These are phyloP conservation scores for Drosophila acutilabella DNA, from an alignment of 2,888 invertebrate genomes.

Conservation along the genomic window DNA sequence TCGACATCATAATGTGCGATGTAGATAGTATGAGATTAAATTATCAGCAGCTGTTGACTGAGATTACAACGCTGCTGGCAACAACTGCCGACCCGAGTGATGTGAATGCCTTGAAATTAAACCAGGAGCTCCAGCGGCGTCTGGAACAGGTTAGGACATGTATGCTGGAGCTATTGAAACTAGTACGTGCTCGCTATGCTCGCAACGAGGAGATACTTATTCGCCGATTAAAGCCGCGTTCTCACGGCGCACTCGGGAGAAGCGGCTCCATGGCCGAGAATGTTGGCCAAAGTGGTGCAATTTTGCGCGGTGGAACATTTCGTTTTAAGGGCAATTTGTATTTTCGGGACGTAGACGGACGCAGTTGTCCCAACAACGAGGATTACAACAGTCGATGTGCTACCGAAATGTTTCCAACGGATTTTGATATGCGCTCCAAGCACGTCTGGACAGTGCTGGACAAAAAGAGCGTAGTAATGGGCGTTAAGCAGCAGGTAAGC, in stretches of 20 bases:
- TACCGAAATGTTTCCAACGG: slow-evolving; percentile 85
- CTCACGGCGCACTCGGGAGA: not conserved
- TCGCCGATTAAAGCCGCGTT: slow-evolving; percentile 32
- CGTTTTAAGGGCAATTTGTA: slow-evolving; percentile 86
- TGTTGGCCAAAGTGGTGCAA: slow-evolving; percentile 85
- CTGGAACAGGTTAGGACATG: slow-evolving; percentile 63
- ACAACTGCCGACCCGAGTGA: slow-evolving; percentile 36
- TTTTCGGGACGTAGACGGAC: slow-evolving; percentile 88
- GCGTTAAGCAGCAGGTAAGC: slow-evolving; percentile 85
- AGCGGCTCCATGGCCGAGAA: not conserved
- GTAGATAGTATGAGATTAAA: slow-evolving; percentile 16
- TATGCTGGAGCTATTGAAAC: slow-evolving; percentile 58
- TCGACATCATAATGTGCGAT: slow-evolving; percentile 31
- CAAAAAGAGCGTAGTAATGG: slow-evolving; percentile 86
- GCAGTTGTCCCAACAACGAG: slow-evolving; percentile 87
- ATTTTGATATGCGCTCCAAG: slow-evolving; percentile 83
- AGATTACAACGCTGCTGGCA: slow-evolving; percentile 48
- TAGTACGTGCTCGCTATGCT: slow-evolving; percentile 64
- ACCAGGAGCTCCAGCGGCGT: slow-evolving; percentile 74
- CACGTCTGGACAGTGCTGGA: slow-evolving; percentile 87
- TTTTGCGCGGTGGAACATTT: slow-evolving; percentile 78
- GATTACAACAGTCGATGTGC: slow-evolving; percentile 86
- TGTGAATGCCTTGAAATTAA: slow-evolving; percentile 71
- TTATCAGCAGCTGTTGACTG: slow-evolving; percentile 48
- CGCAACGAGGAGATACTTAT: slow-evolving; percentile 68